Evolutionary conservation across 2,113 vertebrate species (phyloP).

Genomic region (Theristicus caerulescens): DNA sequence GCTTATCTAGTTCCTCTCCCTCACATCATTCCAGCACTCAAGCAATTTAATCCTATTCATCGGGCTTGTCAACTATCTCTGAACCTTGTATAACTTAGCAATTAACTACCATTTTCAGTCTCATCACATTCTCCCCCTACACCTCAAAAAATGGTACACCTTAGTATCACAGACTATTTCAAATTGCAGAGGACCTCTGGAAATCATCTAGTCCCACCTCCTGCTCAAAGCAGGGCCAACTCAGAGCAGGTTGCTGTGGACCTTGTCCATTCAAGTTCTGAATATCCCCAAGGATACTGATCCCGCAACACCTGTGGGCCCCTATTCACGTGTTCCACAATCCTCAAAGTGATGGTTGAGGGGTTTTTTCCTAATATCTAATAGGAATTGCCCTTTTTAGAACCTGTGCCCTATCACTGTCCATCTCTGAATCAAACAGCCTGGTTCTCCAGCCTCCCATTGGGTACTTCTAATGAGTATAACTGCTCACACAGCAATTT

Average conservation of each 20-base stretch:
- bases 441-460: neutral
- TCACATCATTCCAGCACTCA: neutral
- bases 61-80: neutral
- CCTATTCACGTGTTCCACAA: neutral
- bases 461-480: neutral
- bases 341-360: neutral
- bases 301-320: neutral
- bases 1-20: neutral
- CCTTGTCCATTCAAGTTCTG: neutral
- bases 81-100: neutral
- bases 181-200: neutral
- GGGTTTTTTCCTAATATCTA: neutral
- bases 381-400: neutral
- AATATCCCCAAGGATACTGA: neutral
- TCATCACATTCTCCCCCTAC: neutral
- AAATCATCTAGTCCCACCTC: neutral
- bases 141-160: neutral
- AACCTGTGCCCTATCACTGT: neutral
- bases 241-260: neutral
- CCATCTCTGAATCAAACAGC: neutral
- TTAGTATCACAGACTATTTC: neutral
- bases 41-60: neutral
- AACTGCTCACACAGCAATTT: neutral
- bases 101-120: neutral
- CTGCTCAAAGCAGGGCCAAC: neutral